phyloP scores from a whole-genome alignment of 2,113 vertebrate species.

The Psittacula cyanocephala region DNA sequence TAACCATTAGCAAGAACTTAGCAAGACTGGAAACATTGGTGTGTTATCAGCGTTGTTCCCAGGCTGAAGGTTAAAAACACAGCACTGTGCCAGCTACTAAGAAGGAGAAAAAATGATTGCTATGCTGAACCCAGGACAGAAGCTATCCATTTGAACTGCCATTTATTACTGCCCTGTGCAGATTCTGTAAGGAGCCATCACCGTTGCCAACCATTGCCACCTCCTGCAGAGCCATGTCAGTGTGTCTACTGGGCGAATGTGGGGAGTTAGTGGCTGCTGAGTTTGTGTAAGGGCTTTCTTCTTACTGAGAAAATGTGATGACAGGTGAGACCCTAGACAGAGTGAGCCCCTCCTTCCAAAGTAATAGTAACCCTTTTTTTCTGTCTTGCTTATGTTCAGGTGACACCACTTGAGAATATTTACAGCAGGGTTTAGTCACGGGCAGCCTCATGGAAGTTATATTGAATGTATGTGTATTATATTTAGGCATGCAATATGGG shows the following conservation, averaged over 20 bases:
- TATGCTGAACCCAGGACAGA: neutral
- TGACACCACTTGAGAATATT: neutral
- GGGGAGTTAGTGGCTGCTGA: neutral
- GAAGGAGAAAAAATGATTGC: neutral
- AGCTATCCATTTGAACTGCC: neutral
- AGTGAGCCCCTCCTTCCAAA: neutral
- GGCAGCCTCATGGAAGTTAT: neutral
- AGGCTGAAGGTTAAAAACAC: neutral
- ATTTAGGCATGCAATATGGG: neutral
- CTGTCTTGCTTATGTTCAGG: neutral
- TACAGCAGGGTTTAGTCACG: neutral
- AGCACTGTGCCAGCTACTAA: neutral
- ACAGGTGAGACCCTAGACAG: neutral
- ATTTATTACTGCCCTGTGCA: neutral
- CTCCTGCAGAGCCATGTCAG: neutral
- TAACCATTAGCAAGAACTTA: neutral
- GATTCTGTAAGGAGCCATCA: neutral
- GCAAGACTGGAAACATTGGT: neutral
- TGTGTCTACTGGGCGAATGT: neutral
- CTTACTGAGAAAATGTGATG: neutral
- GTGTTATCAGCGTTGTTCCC: neutral
- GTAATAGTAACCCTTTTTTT: neutral
- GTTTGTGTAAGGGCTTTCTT: neutral
- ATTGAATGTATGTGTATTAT: neutral
- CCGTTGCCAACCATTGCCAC: accelerated